Evolutionary conservation across 2,888 invertebrate genomes (phyloP), one percentile per base, ranked within the genome.

Genomic region (Pterostichus madidus): DNA sequence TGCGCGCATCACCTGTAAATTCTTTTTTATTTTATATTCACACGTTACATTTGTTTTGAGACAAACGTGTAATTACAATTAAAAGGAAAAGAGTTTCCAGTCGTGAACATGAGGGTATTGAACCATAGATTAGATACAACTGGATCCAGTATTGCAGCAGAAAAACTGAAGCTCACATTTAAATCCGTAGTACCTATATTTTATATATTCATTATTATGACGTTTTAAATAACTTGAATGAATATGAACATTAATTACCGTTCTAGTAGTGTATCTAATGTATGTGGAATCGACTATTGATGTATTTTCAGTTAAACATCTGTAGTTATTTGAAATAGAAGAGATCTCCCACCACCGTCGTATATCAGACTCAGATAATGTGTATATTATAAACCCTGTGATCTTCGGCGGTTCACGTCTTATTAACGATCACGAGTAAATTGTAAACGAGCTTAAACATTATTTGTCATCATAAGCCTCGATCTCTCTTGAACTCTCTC

Each of bases 381-480:
- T 68, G 44, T 39, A 39, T 68, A 68, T 32, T 44, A 68, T 68
- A 68, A 68, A 73, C 73, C 73, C 46, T 73, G 73, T 73, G 73
- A 73, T 73, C 17, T 46, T 5, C 31, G 39, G n/a, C 17, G 44
- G 8, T 8, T 39, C 24, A 10, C 17, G 17, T 49, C 39, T 49
- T 17, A 49, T 49, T 17, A 39, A 49, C 44, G 46, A 49, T 46
- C 73, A 73, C 73, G 24, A 73, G 46, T 24, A 73, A 73, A 73
- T 49, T 73, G 32, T 44, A 77, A 77, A 77, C 77, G 77, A 77
- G 77, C 77, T 77, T 77, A 77, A 39, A 56, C 56, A 77, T 77
- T 77, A 11, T 77, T 13, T 56, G 77, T 77, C 53, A 77, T 53
- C 24, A 68, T 64, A 32, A 64, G 64, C 32, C 64, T 64, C 64